phyloP scores from a whole-genome alignment of 2,888 invertebrate genomes.

The Leptopilina drosophilae region DNA sequence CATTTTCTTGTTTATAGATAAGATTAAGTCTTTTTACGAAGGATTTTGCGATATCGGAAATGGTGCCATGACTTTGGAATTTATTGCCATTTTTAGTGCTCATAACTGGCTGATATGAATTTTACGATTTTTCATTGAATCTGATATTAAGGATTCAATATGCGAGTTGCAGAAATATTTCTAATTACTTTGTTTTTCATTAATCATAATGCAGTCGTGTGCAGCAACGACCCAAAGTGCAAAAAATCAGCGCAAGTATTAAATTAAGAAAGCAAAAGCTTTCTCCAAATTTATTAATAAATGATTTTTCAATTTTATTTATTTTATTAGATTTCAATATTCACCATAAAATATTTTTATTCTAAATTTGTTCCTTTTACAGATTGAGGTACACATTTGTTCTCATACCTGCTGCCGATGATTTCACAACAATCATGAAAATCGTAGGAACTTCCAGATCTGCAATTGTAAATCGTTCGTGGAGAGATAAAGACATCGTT shows the following conservation, averaged over 20 bases:
- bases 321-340: no score
- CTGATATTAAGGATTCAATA: slow-evolving; percentile 41
- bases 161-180: slow-evolving; percentile 44
- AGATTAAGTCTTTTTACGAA: not conserved
- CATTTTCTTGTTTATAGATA: not conserved
- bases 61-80: slow-evolving; percentile 8
- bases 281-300: not conserved
- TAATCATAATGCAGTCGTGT: not conserved
- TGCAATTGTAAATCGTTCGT: slow-evolving; percentile 38
- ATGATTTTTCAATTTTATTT: no score
- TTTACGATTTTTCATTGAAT: slow-evolving; percentile 32
- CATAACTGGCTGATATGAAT: slow-evolving; percentile 44
- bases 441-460: slow-evolving; percentile 41
- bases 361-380: slow-evolving; percentile 26
- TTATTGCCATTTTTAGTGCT: slow-evolving; percentile 37
- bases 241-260: slow-evolving; percentile 47
- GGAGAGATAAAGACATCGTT: slow-evolving; percentile 31
- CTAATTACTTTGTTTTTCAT: slow-evolving; percentile 42
- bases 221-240: slow-evolving; percentile 39
- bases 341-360: not conserved
- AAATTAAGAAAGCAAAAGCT: no score
- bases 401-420: slow-evolving; percentile 41
- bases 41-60: not conserved
- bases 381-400: slow-evolving; percentile 48
- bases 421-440: slow-evolving; percentile 38